A percentile compares a stretch with the other conserved stretches of the same genome.
Conservation (phyloP, 2,888 invertebrate species). For the Vandiemenella viatica region DNA sequence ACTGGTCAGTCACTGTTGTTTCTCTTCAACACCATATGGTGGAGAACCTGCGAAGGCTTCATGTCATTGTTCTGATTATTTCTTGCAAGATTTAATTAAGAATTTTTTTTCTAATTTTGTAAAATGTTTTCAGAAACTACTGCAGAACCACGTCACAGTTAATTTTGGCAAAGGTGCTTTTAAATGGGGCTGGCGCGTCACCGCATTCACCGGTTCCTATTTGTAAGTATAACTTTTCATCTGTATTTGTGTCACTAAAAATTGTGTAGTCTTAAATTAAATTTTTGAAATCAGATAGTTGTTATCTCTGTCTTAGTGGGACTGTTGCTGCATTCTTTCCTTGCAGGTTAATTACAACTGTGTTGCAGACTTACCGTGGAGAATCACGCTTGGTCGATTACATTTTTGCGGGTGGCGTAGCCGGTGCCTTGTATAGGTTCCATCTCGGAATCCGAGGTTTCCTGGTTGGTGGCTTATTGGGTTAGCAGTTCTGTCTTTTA, state of each 20-base stretch:
- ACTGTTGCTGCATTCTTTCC: constrained; percentile 4
- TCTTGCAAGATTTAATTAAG: too few species aligned
- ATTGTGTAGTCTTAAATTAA: too few species aligned
- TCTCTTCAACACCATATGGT: too few species aligned
- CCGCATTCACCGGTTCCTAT: constrained; percentile 49
- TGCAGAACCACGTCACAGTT: constrained; percentile 53
- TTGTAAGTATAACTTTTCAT: constrained; percentile 36
- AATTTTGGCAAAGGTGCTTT: constrained; percentile 58
- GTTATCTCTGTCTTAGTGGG: background rate
- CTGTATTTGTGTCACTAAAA: too few species aligned
- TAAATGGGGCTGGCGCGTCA: constrained; percentile 51
- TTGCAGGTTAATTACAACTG: constrained; percentile 46
- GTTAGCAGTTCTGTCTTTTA: too few species aligned
- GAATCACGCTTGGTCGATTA: constrained; percentile 52
- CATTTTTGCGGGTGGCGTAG: constrained; percentile 43
- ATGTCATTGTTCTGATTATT: too few species aligned
- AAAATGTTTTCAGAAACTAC: constrained; percentile 44
- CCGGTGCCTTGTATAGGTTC: constrained; percentile 51
- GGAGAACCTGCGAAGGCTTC: too few species aligned
- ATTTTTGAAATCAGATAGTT: too few species aligned
- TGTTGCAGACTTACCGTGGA: constrained; percentile 48
- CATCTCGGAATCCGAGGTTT: constrained; percentile 51
- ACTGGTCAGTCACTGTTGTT: too few species aligned
- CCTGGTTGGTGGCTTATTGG: constrained; percentile 49
- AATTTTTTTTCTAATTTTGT: constrained; percentile 9